Base-by-base conservation (phyloP, 2,888 invertebrate genomes). In the Dichetophora obliterata region DNA sequence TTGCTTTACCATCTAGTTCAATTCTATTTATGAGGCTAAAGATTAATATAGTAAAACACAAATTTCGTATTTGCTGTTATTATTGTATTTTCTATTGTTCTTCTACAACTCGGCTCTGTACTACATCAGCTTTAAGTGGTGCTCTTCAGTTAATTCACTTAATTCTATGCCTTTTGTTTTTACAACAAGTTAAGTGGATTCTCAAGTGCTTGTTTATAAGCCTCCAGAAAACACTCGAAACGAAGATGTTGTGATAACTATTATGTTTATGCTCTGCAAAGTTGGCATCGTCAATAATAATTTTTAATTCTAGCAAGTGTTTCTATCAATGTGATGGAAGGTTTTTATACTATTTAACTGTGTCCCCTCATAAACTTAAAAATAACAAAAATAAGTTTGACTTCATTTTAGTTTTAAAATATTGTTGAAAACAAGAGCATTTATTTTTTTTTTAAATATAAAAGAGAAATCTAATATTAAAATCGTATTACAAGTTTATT, bases 161-260 rank as follows among this genome's bases (percentile, higher is more conserved):
- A 63, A 63, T 27, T 16, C 31, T 31, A 63, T 31, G 34, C 63
- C 34, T 63, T 63, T 63, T 22, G 19, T 19, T 11, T 4, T 22
- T 54, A 54, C 19, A 54, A 52, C 5, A 16, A 19, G 1, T 54
- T 54, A 19, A 54, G 54, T 54, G 19, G 11, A 63, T 27, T 63
- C 34, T 27, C 34, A n/a, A 16, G 61, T 61, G 61, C 27, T 14
- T 61, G n/a, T 19, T 19, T 52, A 52, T 4, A 16, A 8, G 19
- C n/a, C 19, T 5, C 2, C 19, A 22, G 19, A n/a, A 22, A 54
- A 5, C 22, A 54, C 54, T 54, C 54, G 54, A 19, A n/a, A 9
- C 6, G n/a, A 54, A n/a, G 34, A 63, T 63, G 34, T n/a, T 34
- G 63, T 63, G 63, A 63, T 63, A 63, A 63, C 34, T 63, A 63